phyloP scores from a whole-genome alignment of 1,140 invertebrate genomes.

The Drosophila setifemur region DNA sequence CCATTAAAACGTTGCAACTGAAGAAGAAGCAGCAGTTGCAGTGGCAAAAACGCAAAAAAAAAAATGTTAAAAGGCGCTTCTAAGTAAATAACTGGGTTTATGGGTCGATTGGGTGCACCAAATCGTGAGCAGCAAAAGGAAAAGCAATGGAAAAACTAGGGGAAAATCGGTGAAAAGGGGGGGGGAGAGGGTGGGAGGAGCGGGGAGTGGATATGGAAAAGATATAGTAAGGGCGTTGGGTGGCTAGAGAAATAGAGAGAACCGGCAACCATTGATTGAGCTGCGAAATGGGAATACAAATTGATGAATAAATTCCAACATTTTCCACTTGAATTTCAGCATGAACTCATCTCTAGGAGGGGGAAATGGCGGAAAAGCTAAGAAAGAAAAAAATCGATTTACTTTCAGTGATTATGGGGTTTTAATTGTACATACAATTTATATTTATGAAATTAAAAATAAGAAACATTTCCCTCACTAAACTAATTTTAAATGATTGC shows the following conservation, averaged over 20 bases:
- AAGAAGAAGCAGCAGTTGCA: slow-evolving; percentile 39
- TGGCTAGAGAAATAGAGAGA: neutral
- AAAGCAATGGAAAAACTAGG: slow-evolving; percentile 23
- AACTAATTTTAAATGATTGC: too few species aligned
- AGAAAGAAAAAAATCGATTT: neutral
- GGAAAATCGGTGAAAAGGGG: neutral
- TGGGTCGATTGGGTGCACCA: slow-evolving; percentile 82
- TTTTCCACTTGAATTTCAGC: slow-evolving; percentile 17
- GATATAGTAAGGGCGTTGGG: neutral
- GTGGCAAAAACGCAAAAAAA: slow-evolving; percentile 16
- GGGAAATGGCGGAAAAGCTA: too few species aligned
- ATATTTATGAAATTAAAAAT: too few species aligned
- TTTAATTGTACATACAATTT: too few species aligned
- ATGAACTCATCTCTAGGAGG: neutral
- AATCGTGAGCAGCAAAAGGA: slow-evolving; percentile 72
- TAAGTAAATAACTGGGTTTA: slow-evolving; percentile 82
- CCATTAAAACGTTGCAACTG: slow-evolving; percentile 52
- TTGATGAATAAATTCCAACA: slow-evolving; percentile 36
- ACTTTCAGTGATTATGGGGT: too few species aligned
- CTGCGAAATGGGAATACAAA: slow-evolving; percentile 30
- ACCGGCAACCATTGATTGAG: slow-evolving; percentile 37
- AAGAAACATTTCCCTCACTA: too few species aligned
- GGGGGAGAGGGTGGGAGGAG: neutral
- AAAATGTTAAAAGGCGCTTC: slow-evolving; percentile 77
- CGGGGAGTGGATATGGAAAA: neutral